Percentiles rank a stretch among this genome's conserved stretches.
phyloP scores from a whole-genome alignment of 2,888 invertebrate genomes.

The Xanthorhoe spadicearia region DNA sequence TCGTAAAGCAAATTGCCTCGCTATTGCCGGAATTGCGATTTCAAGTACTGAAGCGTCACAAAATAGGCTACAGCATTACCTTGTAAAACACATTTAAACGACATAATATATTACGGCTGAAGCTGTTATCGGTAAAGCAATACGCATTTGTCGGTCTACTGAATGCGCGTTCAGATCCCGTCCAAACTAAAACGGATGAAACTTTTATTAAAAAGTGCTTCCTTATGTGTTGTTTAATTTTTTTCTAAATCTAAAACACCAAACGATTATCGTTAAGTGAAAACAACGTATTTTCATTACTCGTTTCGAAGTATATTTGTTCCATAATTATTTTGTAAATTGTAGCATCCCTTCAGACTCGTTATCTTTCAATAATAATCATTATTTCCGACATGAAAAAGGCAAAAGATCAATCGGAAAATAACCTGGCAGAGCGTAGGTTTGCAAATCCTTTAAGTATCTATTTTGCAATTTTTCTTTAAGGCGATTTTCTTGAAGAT shows the following conservation, averaged over 20 bases:
- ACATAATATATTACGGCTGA: neutral
- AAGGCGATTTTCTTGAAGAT: constrained; percentile 75
- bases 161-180: too few relatives aligned
- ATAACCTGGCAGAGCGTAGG: constrained; percentile 48
- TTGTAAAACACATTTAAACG: neutral
- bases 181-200: too few relatives aligned
- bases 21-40: constrained; percentile 16
- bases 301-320: neutral
- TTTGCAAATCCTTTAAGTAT: constrained; percentile 71
- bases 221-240: too few relatives aligned
- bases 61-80: neutral
- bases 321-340: neutral
- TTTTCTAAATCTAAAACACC: too few relatives aligned
- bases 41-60: neutral
- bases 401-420: constrained; percentile 12
- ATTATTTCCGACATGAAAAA: constrained; percentile 1
- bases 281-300: neutral
- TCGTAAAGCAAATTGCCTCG: constrained; percentile 52
- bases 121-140: too few relatives aligned
- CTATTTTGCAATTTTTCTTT: constrained; percentile 72
- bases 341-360: neutral
- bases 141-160: too few relatives aligned
- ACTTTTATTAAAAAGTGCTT: too few relatives aligned
- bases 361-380: neutral
- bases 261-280: neutral